Conservation (phyloP, 2,113 vertebrate species). For the Desmodus rotundus region DNA sequence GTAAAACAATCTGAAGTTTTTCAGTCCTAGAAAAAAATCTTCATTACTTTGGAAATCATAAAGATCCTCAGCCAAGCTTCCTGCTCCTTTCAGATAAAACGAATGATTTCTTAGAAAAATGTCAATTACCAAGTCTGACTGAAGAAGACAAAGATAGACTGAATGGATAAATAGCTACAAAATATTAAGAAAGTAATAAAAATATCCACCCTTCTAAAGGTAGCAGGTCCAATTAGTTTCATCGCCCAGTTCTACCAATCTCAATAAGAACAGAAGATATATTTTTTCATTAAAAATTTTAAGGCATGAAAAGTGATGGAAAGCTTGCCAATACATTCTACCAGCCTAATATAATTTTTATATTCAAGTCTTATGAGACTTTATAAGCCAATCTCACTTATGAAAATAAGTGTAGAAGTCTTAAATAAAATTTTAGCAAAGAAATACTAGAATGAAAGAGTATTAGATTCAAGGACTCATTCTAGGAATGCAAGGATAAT, state of each 20-base stretch:
- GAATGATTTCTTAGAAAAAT: background rate
- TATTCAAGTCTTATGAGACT: background rate
- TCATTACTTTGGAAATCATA: background rate
- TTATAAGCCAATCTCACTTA: background rate
- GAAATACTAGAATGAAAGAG: background rate
- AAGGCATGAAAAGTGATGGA: background rate
- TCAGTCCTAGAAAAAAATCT: background rate
- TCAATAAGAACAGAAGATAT: constrained; percentile 15
- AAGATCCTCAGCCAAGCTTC: background rate
- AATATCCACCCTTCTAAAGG: background rate
- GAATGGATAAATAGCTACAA: background rate
- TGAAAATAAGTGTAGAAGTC: constrained; percentile 7
- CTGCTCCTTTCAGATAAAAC: background rate
- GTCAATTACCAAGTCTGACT: background rate
- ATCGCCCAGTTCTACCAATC: background rate
- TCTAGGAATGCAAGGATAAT: constrained; percentile 13
- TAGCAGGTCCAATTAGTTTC: constrained; percentile 12
- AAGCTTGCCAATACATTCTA: background rate
- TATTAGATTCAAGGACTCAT: background rate
- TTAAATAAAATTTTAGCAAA: constrained; percentile 16
- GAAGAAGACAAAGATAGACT: background rate
- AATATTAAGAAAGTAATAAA: constrained; percentile 4
- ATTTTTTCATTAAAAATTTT: constrained; percentile 24
- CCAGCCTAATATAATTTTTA: background rate
- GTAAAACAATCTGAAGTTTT: background rate